Base-by-base conservation (phyloP, 1,140 invertebrate species). In the Drosophila teissieri region DNA sequence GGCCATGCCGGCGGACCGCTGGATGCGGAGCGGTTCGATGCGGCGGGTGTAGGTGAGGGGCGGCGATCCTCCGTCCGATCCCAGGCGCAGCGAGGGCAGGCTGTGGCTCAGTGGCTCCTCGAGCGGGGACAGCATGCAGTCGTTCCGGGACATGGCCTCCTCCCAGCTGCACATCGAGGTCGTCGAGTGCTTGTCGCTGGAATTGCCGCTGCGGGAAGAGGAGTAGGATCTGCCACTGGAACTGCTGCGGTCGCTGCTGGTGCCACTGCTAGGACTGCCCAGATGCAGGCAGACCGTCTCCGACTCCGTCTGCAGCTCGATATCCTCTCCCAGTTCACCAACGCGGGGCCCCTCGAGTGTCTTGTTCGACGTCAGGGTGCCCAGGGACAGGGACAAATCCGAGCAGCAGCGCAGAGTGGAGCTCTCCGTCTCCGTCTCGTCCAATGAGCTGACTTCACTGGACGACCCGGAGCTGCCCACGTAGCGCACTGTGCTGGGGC, bases 131-230 rank as follows among this genome's bases (percentile, higher is more conserved):
- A 37, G 37, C 8, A 58, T 14, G 15, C 55, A 53, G 27, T 49
- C 55, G 14, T 51, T 60, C 31, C 46, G 34, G 8, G 78, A 80
- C 22, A 75, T 24, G 4, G 53, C 52, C 15, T 70, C 70, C 12
- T 88, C 84, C 79, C 76, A 88, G 48, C 84, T 89, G 63, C 80
- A 83, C 56, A 88, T 76, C 31, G 83, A 89, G 3, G 63, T 84
- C 2, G 64, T 86, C 7, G 83, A 88, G 27, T 65, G 72, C n/a
- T 78, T 61, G 12, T 78, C 78, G 17, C n/a, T 3, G 4, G n/a
- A 27, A 0, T 11, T 31, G 7, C 10, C n/a, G 0, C 31, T 55
- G 1, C 22, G 56, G 4, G 19, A 45, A 7, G 31, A 37, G 48
- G 15, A 24, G 31, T 8, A 31, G 14, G 42, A 36, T n/a, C 44